A percentile compares a stretch with the other conserved stretches of the same genome.
phyloP scores from a whole-genome alignment of 2,888 invertebrate genomes.

The Periphyllus acericola region DNA sequence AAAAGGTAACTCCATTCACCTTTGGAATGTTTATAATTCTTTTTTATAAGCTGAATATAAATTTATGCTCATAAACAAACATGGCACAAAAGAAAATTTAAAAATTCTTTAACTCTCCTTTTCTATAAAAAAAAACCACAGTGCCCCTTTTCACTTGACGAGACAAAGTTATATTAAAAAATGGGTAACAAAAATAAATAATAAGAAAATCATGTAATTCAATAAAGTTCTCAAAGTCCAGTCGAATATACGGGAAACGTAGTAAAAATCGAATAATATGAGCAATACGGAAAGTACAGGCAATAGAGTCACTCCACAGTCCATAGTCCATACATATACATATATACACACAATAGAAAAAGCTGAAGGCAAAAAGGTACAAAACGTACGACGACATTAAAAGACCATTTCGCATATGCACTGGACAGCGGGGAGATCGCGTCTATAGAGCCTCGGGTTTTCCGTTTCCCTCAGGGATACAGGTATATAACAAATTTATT shows the following conservation, averaged over 20 bases:
- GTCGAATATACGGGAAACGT: not conserved
- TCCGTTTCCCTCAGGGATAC: conserved; percentile 18
- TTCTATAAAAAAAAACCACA: not conserved
- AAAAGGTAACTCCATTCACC: not conserved
- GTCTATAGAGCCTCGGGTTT: conserved; percentile 1
- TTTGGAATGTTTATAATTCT: conserved; percentile 57
- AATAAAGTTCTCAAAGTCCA: conserved; percentile 23
- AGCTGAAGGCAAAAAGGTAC: conserved; percentile 41
- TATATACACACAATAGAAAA: not conserved
- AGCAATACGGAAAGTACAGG: not conserved
- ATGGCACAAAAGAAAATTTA: conserved; percentile 43
- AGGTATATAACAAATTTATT: conserved; percentile 30
- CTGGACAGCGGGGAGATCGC: not conserved
- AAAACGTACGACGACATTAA: conserved; percentile 46
- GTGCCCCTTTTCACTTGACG: not conserved
- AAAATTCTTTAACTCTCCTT: conserved; percentile 37
- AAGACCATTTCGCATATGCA: conserved; percentile 39
- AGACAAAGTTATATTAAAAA: conserved; percentile 42
- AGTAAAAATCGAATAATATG: not conserved
- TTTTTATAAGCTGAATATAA: conserved; percentile 52
- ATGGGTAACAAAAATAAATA: not conserved
- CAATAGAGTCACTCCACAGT: not conserved
- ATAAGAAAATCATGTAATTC: not conserved
- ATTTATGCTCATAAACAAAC: conserved; percentile 59
- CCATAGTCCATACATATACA: not conserved